phyloP scores from a whole-genome alignment of 2,888 invertebrate species.

The Cheiracanthium punctorium region DNA sequence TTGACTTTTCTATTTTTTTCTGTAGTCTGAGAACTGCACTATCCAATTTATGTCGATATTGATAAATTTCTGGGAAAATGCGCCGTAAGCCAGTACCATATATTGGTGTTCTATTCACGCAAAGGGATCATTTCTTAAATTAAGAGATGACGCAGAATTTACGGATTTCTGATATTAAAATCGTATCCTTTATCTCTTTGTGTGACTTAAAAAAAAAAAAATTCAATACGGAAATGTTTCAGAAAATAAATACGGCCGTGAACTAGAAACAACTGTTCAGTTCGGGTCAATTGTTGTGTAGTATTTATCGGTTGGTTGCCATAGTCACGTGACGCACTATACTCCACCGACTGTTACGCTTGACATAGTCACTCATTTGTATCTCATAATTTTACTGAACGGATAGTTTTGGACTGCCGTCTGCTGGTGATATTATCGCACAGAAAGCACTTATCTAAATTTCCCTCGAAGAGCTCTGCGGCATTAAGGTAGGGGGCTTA shows the following conservation, averaged over 20 bases:
- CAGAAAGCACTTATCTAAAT: not conserved
- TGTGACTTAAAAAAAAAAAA: too few relatives aligned
- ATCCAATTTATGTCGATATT: too few relatives aligned
- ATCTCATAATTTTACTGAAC: not conserved
- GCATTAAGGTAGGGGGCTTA: not conserved
- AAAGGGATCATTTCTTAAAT: too few relatives aligned
- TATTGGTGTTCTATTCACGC: too few relatives aligned
- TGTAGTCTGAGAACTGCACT: too few relatives aligned
- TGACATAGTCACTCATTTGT: not conserved
- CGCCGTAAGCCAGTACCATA: too few relatives aligned
- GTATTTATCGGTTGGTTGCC: conserved; percentile 40
- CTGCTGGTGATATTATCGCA: too few relatives aligned
- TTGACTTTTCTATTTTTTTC: too few relatives aligned
- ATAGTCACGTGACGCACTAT: conserved; percentile 51
- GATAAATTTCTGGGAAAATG: too few relatives aligned
- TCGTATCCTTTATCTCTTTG: too few relatives aligned
- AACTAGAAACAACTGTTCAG: conserved; percentile 43
- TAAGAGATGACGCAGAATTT: too few relatives aligned
- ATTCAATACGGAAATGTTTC: not conserved
- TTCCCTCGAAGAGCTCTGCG: not conserved
- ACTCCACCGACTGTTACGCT: not conserved
- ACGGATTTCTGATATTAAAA: too few relatives aligned
- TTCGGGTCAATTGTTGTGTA: conserved; percentile 57
- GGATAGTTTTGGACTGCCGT: not conserved
- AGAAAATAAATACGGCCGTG: conserved; percentile 27